These are phyloP conservation scores for Pavo muticus DNA, from an alignment of 2,113 vertebrate genomes.

Conservation along the genomic window DNA sequence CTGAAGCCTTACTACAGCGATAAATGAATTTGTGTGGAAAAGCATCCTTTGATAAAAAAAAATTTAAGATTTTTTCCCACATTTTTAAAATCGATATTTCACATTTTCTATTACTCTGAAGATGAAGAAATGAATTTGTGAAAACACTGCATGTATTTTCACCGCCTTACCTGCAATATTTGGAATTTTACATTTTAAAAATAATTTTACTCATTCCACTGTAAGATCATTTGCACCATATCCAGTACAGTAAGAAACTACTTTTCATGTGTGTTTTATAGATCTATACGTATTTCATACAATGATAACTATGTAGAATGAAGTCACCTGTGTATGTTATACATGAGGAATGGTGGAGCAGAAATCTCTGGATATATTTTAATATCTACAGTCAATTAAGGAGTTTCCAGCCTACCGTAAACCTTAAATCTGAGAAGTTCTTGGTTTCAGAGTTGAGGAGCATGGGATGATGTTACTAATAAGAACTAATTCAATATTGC, in stretches of 20 bases:
- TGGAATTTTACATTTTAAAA: not conserved
- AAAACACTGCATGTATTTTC: not conserved
- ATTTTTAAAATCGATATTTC: not conserved
- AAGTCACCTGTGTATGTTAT: not conserved
- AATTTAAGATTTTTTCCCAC: not conserved
- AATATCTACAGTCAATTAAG: not conserved
- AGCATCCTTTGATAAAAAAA: not conserved
- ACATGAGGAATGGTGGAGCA: not conserved
- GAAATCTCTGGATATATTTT: not conserved
- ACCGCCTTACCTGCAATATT: not conserved
- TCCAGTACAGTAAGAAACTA: not conserved
- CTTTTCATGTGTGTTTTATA: not conserved
- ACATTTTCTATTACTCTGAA: not conserved
- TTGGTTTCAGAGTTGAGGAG: conserved; percentile 3
- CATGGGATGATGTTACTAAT: conserved; percentile 23
- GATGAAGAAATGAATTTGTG: not conserved
- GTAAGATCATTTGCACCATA: not conserved
- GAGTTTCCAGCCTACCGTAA: not conserved
- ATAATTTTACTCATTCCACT: not conserved
- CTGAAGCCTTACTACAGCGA: not conserved
- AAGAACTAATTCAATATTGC: conserved; percentile 17
- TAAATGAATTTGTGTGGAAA: not conserved
- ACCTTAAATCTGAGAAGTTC: not conserved
- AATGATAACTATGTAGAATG: not conserved
- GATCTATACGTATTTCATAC: not conserved